Evolutionary conservation across 2,113 vertebrate species (phyloP).

Genomic region (Enhydra lutris): DNA sequence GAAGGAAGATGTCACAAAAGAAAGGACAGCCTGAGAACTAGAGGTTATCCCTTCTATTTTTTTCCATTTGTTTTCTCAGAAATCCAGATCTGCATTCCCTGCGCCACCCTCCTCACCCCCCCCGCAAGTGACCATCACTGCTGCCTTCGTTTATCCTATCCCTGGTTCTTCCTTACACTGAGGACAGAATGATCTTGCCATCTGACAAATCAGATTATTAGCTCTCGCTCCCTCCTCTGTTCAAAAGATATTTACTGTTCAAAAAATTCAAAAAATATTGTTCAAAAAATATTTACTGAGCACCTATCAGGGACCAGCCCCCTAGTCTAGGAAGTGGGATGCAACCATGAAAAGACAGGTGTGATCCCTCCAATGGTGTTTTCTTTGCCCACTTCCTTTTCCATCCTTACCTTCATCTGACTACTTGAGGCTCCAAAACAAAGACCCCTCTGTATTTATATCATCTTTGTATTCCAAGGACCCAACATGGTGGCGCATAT

Average conservation of each 20-base stretch:
- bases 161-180: not conserved
- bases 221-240: not conserved
- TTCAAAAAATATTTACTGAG: not conserved
- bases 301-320: not conserved
- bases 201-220: not conserved
- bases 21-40: not conserved
- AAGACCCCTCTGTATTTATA: not conserved
- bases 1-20: not conserved
- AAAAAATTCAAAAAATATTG: not conserved
- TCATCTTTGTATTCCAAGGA: not conserved
- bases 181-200: not conserved
- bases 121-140: not conserved
- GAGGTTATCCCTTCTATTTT: not conserved
- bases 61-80: not conserved
- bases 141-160: not conserved
- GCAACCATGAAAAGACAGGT: not conserved
- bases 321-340: not conserved
- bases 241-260: not conserved
- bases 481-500: no score
- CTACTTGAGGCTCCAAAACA: not conserved
- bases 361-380: not conserved
- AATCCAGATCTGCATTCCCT: not conserved
- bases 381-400: not conserved
- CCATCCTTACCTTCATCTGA: not conserved
- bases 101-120: fast-evolving